Base-by-base conservation (phyloP, 2,113 vertebrate genomes). In the Bujurquina vittata region DNA sequence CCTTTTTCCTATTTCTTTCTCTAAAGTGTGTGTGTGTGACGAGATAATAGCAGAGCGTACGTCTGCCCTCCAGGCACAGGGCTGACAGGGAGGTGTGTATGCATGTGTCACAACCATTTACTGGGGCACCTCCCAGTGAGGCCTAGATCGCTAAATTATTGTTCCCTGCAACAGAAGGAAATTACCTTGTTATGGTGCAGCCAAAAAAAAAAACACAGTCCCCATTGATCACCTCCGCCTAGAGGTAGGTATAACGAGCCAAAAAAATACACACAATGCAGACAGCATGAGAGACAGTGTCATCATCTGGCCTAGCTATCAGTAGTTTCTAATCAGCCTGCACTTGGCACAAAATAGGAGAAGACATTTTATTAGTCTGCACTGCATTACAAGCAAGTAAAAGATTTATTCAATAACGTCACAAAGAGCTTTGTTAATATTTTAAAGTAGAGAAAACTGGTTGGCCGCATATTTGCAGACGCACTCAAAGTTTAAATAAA, bases 41-140 rank as follows among this genome's bases (percentile, higher is more conserved):
- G 37, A 91, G 92, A 93, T 95, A 95, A 95, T 94, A 91, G 92
- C 85, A 89, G 89, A 86, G 89, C 85, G 61, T 89, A 88, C 77
- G 85, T 85, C 86, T 88, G 88, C 88, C 95, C 94, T 89, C 49
- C 57, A 89, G 95, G 91, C 88, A 85, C 56, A 54, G 54, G 88
- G 65, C 83, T 94, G 91, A 94, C 89, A 86, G 82, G 83, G 84
- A 84, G 88, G 85, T 80, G 90, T 89, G 84, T 78, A 56, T 86
- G 75, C 76, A 80, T 81, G 3, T 81, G 73, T 89, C 75, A 85
- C 77, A 89, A 91, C 80, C 52, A 15, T 86, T 85, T 83, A 83
- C 75, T 29, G 75, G 33, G 82, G 75, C 69, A 83, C 89, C 92
- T 87, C 73, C 93, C 86, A 90, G 88, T 87, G 88, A 88, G 76